Conservation (phyloP, 2,797 vertebrate genomes). For the Peromyscus attwateri region DNA sequence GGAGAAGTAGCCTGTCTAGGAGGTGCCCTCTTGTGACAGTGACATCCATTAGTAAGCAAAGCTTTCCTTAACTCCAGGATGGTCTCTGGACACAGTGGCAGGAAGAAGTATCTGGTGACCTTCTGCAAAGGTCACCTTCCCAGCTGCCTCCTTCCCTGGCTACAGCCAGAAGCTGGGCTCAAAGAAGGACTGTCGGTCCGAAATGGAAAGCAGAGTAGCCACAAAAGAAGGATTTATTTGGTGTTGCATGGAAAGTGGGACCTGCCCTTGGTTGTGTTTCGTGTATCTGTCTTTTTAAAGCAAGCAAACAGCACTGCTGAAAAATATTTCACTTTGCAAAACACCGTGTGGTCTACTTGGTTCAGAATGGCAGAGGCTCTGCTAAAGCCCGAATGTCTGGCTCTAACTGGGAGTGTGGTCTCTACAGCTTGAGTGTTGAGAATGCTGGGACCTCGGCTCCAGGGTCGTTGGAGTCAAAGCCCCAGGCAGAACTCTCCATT, state of each 20-base stretch:
- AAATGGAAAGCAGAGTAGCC: slow-evolving; percentile 75
- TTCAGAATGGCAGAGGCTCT: neutral
- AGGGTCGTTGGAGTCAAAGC: neutral
- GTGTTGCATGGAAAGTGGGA: slow-evolving; percentile 75
- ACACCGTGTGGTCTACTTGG: neutral
- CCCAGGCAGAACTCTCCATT: neutral
- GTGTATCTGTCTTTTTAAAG: neutral
- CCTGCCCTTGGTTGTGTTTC: slow-evolving; percentile 59
- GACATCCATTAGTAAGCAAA: neutral
- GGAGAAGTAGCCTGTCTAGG: neutral
- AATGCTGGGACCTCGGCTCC: neutral
- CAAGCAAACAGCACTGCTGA: neutral
- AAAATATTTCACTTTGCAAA: neutral
- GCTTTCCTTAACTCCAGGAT: neutral
- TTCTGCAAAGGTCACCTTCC: neutral
- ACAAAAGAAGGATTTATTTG: slow-evolving; percentile 66
- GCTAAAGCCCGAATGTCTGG: neutral
- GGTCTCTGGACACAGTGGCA: neutral
- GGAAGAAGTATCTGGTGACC: neutral
- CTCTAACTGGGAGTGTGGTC: neutral
- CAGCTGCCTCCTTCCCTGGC: neutral
- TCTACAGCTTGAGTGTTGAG: neutral
- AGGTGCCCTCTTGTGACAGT: neutral
- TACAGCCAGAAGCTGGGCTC: slow-evolving; percentile 27
- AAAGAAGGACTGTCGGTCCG: slow-evolving; percentile 70